Evolutionary conservation across 2,113 vertebrate genomes (phyloP).

Genomic region (Tachycineta bicolor): DNA sequence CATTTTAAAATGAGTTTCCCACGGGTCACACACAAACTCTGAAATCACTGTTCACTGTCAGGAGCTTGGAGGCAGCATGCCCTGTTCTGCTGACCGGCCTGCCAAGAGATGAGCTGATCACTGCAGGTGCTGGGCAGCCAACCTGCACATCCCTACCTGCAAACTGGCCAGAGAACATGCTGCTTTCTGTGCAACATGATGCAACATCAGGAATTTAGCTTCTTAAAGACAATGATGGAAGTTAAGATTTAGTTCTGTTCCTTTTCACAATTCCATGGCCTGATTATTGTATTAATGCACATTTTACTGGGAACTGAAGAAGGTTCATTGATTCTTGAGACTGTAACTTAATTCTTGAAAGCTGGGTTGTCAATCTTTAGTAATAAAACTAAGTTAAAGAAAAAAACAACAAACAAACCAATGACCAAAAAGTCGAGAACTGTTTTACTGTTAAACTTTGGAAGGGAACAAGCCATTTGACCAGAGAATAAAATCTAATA

Average conservation of each 20-base stretch:
- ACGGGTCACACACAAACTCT: neutral
- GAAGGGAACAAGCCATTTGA: neutral
- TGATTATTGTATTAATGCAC: neutral
- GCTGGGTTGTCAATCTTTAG: neutral
- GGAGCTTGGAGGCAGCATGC: neutral
- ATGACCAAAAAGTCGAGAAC: accelerated
- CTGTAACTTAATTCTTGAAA: neutral
- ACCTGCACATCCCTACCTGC: neutral
- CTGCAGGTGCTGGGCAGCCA: neutral
- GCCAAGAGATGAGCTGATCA: neutral
- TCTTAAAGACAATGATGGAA: neutral
- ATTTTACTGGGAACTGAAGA: neutral
- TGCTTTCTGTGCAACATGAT: neutral
- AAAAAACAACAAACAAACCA: neutral
- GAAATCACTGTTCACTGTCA: neutral
- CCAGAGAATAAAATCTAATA: neutral
- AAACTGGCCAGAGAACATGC: neutral
- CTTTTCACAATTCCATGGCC: neutral
- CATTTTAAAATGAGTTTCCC: neutral
- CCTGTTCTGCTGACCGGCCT: neutral
- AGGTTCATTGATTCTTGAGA: neutral
- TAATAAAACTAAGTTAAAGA: neutral
- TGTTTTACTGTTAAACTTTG: neutral
- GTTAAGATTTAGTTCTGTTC: neutral
- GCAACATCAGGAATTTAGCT: neutral